phyloP scores from a whole-genome alignment of 2,113 vertebrate species.

The Rhizomys pruinosus region DNA sequence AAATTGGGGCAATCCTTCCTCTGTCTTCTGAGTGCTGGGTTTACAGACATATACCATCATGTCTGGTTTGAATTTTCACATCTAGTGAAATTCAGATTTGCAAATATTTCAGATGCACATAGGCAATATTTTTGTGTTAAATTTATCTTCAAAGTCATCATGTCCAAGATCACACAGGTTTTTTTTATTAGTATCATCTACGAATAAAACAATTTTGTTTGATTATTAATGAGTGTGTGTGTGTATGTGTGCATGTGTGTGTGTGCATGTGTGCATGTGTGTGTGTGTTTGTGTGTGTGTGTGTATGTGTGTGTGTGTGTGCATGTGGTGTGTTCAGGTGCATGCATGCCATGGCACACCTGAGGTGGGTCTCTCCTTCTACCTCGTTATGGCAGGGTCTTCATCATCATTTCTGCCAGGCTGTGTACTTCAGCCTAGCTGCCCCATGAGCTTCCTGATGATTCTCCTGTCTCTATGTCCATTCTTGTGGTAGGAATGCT shows the following conservation, averaged over 20 bases:
- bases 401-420: not conserved
- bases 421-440: not conserved
- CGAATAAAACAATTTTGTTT: not conserved
- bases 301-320: no score
- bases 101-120: not conserved
- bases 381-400: not conserved
- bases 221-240: not conserved
- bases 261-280: not conserved
- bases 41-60: not conserved
- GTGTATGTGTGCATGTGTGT: not conserved
- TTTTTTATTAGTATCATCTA: not conserved
- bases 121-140: not conserved
- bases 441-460: not conserved
- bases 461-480: not conserved
- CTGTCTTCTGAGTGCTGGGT: not conserved
- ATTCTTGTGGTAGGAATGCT: no score
- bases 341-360: no score
- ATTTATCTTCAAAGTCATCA: not conserved
- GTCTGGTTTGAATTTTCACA: not conserved
- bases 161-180: not conserved
- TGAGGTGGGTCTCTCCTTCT: not conserved
- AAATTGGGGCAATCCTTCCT: not conserved
- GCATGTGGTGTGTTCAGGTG: not conserved
- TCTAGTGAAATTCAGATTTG: not conserved
- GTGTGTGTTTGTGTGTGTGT: not conserved